phyloP scores from a whole-genome alignment of 2,113 vertebrate species.

The Hippolais icterina region DNA sequence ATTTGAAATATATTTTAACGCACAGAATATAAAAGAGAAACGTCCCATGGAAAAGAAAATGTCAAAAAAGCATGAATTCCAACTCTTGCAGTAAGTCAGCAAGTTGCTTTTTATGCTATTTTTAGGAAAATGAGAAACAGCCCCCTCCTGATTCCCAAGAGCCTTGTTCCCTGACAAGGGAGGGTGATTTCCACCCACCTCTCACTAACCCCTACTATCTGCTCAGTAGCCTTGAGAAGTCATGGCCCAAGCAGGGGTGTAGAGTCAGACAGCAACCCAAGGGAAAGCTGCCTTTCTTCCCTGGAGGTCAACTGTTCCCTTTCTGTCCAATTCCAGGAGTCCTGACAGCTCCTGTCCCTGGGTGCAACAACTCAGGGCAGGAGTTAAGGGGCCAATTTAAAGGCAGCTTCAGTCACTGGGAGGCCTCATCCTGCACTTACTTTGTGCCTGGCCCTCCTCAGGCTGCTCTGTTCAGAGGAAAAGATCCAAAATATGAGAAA shows the following conservation, averaged over 20 bases:
- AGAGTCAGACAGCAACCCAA: background rate
- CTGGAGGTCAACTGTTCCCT: background rate
- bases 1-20: background rate
- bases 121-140: background rate
- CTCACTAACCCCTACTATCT: background rate
- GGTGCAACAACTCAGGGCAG: accelerated
- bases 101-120: background rate
- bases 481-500: background rate
- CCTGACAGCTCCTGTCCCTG: too few relatives aligned
- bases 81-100: background rate
- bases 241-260: background rate
- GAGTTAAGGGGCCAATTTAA: background rate
- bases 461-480: background rate
- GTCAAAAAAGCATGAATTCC: background rate
- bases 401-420: background rate
- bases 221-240: background rate
- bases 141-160: background rate
- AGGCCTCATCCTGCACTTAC: background rate
- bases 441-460: background rate
- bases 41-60: background rate
- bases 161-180: background rate
- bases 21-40: background rate
- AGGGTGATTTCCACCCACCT: background rate
- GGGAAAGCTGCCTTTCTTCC: background rate
- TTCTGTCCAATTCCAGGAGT: background rate